Conservation (phyloP, 1,140 invertebrate species). For the Sminthurides bifidus region DNA sequence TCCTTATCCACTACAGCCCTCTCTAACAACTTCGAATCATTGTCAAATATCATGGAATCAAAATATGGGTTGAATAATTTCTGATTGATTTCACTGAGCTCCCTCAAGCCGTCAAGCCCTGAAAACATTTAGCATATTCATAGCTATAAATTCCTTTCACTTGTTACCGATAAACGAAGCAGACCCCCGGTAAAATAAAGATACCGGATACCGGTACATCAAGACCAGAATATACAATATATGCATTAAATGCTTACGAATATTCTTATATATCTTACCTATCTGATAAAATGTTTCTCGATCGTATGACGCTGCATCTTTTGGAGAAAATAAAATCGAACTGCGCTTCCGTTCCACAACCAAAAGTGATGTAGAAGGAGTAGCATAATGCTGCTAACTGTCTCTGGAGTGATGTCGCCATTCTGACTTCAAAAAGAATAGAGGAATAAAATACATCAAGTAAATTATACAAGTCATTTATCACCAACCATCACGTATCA, state of each 20-base stretch:
- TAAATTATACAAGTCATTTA: no score
- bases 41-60: constrained; percentile 55
- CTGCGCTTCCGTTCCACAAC: constrained; percentile 52
- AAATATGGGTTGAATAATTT: constrained; percentile 57
- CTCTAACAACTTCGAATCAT: constrained; percentile 59
- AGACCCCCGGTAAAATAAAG: background rate
- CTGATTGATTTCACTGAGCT: constrained; percentile 58
- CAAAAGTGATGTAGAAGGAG: constrained; percentile 62
- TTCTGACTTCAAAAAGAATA: no score
- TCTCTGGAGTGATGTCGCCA: constrained; percentile 22
- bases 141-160: background rate
- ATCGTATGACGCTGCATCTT: constrained; percentile 73
- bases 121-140: background rate
- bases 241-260: background rate
- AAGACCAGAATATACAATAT: background rate
- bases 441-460: no score
- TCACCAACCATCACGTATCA: no score
- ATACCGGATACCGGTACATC: background rate
- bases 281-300: constrained; percentile 70
- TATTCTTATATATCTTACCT: constrained; percentile 41
- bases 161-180: constrained; percentile 7
- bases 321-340: constrained; percentile 76
- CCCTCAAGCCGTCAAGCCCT: constrained; percentile 63
- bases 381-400: constrained; percentile 67
- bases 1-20: constrained; percentile 60